phyloP scores from a whole-genome alignment of 2,888 invertebrate species.

The Himalopsyche kuldschensis region DNA sequence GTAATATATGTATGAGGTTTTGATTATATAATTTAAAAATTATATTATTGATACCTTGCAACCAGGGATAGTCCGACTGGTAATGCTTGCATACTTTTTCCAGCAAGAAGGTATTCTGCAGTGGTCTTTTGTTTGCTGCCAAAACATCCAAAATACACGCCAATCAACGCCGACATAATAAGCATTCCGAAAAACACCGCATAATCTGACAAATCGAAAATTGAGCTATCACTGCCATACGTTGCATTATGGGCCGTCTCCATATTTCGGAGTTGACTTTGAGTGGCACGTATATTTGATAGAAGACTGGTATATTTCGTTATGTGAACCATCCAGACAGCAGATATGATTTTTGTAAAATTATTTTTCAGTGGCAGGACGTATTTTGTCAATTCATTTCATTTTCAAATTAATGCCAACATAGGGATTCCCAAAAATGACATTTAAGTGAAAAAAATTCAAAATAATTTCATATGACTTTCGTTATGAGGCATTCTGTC shows the following conservation, averaged over 20 bases:
- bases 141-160: slow-evolving; percentile 62
- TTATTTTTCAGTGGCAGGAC: too few species aligned
- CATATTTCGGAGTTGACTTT: neutral
- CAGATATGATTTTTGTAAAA: too few species aligned
- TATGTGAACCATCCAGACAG: too few species aligned
- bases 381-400: too few species aligned
- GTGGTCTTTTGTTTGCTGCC: slow-evolving; percentile 58
- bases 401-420: too few species aligned
- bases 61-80: slow-evolving; percentile 66
- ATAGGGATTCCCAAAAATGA: too few species aligned
- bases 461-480: too few species aligned
- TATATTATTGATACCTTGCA: slow-evolving; percentile 53
- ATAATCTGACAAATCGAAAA: slow-evolving; percentile 50
- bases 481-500: too few species aligned
- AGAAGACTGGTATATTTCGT: too few species aligned
- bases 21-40: neutral
- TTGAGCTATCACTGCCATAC: neutral
- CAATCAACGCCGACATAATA: slow-evolving; percentile 57
- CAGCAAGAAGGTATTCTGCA: slow-evolving; percentile 62
- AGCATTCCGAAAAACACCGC: slow-evolving; percentile 57
- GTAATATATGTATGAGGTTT: too few species aligned
- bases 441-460: too few species aligned
- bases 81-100: slow-evolving; percentile 60
- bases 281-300: too few species aligned
- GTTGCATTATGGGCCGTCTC: neutral